Conservation (phyloP, 1,140 invertebrate species). For the Pogonomyrmex barbatus region DNA sequence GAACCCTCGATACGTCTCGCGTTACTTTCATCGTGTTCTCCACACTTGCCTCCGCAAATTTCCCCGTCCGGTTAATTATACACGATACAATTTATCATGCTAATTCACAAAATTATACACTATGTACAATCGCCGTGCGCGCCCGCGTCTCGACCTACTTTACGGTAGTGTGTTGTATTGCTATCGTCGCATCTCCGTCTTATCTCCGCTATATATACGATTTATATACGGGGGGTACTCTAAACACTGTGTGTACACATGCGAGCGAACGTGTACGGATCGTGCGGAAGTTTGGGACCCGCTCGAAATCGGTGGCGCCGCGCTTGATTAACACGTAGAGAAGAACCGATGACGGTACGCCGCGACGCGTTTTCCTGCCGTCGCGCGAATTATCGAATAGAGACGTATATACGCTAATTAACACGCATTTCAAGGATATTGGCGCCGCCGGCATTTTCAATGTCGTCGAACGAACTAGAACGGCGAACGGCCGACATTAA, state of each 20-base stretch:
- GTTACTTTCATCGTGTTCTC: conserved; percentile 72
- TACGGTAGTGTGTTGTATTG: conserved; percentile 63
- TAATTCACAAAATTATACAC: conserved; percentile 75
- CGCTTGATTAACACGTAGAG: conserved; percentile 28
- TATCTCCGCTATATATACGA: conserved; percentile 20
- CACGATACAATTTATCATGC: conserved; percentile 65
- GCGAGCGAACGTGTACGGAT: conserved; percentile 27
- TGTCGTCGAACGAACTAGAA: conserved; percentile 2
- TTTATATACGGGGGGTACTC: conserved; percentile 43
- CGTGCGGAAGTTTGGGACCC: conserved; percentile 36
- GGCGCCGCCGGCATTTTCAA: too few species aligned
- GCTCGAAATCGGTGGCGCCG: conserved; percentile 9
- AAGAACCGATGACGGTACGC: conserved; percentile 6
- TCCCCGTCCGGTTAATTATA: conserved; percentile 64
- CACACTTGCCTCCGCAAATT: not conserved
- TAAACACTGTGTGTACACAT: conserved; percentile 52
- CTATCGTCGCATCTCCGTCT: conserved; percentile 51
- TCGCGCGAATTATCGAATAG: conserved; percentile 3
- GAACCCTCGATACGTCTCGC: conserved; percentile 12
- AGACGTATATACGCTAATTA: conserved; percentile 40
- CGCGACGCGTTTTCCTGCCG: not conserved
- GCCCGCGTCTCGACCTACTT: conserved; percentile 45
- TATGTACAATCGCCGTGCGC: conserved; percentile 66
- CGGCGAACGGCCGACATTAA: not conserved
- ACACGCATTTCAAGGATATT: not conserved